Evolutionary conservation across 1,140 invertebrate species (phyloP), one percentile per base, ranked within the genome.

Genomic region (Maconellicoccus hirsutus): DNA sequence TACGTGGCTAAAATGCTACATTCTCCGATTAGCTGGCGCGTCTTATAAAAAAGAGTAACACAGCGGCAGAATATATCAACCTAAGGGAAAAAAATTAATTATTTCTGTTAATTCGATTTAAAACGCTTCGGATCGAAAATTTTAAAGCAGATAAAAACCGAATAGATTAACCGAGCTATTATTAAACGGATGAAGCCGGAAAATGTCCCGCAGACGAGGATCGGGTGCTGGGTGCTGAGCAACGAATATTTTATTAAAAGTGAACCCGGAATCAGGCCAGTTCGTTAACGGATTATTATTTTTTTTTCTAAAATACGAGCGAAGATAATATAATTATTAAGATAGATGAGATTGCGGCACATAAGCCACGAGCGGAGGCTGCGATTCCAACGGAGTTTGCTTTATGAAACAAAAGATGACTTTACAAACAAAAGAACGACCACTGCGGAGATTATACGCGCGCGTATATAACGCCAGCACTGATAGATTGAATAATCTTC

Each of bases 161-260:
- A 66, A 66, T 66, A 66, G 61, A 66, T 66, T 66, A 66, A 66
- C 21, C 21, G 25, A 10, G 61, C 61, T 14, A 66, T 22, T 25
- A 66, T 66, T 66, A 66, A 66, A 66, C 61, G 61, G 61, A 66
- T 66, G 61, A 66, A 66, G 61, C 61, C 61, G 61, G 61, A 66
- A 66, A 66, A 66, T 66, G 61, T 66, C 61, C 61, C 25, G 61
- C 19, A 23, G 61, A 66, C 16, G 22, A 25, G 61, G 25, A 26
- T 4, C 16, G 21, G 61, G 25, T 16, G 25, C 61, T 59, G 52
- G 52, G 6, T n/a, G 61, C 10, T 23, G 25, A 26, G 61, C 19
- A 25, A 22, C 22, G 61, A 25, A 66, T 66, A 66, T 66, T 66
- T 66, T 66, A 66, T 66, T 66, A 66, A 66, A 66, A 66, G 61